Evolutionary conservation across 35 echinoderm and acorn worm genomes (phyloP).

Genomic region (Ptychodera flava): DNA sequence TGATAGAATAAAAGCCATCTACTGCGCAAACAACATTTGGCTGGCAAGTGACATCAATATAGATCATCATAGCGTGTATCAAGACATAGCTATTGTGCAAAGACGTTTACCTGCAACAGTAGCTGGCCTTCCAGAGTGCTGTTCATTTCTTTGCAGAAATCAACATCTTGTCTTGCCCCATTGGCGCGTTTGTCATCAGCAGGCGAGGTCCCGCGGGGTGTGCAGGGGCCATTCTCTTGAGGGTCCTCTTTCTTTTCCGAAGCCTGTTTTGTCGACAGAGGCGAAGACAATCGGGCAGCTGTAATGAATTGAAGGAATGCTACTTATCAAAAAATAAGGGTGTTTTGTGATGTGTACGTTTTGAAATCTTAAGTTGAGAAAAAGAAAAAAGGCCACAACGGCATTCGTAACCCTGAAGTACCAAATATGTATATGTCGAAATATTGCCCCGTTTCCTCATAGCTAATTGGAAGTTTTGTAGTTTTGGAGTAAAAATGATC

Average conservation of each 20-base stretch:
- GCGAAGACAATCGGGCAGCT: not conserved
- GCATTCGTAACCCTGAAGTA: too few relatives aligned
- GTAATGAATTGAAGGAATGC: not conserved
- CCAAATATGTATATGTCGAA: too few relatives aligned
- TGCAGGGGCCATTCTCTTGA: not conserved
- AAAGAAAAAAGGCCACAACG: too few relatives aligned
- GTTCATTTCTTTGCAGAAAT: not conserved
- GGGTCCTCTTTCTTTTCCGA: not conserved
- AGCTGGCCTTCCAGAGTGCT: not conserved
- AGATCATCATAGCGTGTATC: not conserved
- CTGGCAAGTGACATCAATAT: too few relatives aligned
- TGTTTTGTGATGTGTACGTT: too few relatives aligned
- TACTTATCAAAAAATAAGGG: too few relatives aligned
- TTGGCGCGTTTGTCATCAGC: not conserved
- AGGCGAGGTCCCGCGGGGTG: not conserved
- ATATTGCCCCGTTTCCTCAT: too few relatives aligned
- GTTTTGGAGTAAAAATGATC: too few relatives aligned
- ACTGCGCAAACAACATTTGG: too few relatives aligned
- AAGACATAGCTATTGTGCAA: not conserved
- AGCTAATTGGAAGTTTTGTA: too few relatives aligned
- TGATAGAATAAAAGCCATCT: too few relatives aligned
- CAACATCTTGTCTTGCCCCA: not conserved
- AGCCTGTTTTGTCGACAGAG: not conserved
- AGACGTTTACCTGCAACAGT: not conserved
- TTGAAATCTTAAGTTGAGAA: too few relatives aligned